Base-by-base conservation (phyloP, 2,888 invertebrate species). In the Philereme vetulata region DNA sequence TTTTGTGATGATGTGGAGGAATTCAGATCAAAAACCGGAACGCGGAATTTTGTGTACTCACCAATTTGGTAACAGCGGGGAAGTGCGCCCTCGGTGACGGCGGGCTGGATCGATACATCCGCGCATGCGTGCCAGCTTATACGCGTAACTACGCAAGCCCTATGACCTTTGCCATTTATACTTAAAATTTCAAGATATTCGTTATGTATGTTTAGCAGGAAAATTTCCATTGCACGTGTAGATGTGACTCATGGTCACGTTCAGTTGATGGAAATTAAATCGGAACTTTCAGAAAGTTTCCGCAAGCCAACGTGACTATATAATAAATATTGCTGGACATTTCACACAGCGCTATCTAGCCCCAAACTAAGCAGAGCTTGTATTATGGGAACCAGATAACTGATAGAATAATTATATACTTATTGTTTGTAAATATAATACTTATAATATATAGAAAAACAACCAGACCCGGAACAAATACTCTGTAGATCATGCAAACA, bases 41-140 rank as follows among this genome's bases (percentile, higher is more conserved):
- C 78, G 76, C 73, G 75, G 68, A 79, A 81, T 80, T 78, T 81
- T 74, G 72, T 72, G 83, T 88, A 86, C 88, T 88, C 85, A 86
- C 87, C 86, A 80, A 82, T 77, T 75, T 76, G 78, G 75, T 75
- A 67, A 77, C 86, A 80, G 78, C 77, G 77, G 80, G 77, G 78
- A 79, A 88, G 81, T 87, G 88, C 80, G 74, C 70, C 66, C 67
- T 51, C 48, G 51, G 46, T 42, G 56, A 53, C 51, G 60, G 51
- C 62, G 56, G 49, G 53, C 4, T 64, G 72, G 77, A 78, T 89
- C 89, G 80, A 88, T 90, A 64, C 9, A 5, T 7, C 7, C 67
- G 72, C 86, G 88, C 90, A 82, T 76, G 90, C 90, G 90, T 76
- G 34, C 1, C 5, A 33, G 38, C 34, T 7, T 40, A 42, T 49